phyloP scores from a whole-genome alignment of 2,888 invertebrate species.

The Lasioglossum lativentre region DNA sequence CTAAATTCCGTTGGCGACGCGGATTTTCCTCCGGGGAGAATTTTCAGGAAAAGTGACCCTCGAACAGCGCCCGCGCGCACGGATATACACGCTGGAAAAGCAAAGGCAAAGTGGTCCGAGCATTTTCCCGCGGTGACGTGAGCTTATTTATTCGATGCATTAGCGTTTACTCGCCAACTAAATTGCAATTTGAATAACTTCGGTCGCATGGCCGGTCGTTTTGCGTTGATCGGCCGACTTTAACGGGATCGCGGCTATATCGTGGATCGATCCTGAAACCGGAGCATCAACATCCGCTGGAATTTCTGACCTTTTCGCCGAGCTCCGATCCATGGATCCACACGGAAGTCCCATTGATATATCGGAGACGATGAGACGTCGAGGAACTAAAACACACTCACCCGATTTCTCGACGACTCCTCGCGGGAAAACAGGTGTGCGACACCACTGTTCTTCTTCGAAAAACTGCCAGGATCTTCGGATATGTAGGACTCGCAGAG shows the following conservation, averaged over 20 bases:
- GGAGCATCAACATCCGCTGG: too few species aligned
- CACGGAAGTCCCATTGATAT: neutral
- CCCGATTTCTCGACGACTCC: neutral
- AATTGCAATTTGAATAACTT: slow-evolving; percentile 45
- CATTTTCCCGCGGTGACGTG: neutral
- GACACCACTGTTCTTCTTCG: neutral
- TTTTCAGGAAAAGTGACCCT: slow-evolving; percentile 14
- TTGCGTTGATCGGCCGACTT: slow-evolving; percentile 9
- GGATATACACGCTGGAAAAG: slow-evolving; percentile 13
- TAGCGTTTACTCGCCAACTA: slow-evolving; percentile 25
- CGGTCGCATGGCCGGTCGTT: slow-evolving; percentile 9
- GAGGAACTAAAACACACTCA: too few species aligned
- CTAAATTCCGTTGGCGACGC: slow-evolving; percentile 21
- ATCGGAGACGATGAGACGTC: too few species aligned
- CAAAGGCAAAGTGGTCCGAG: slow-evolving; percentile 21
- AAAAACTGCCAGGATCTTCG: neutral
- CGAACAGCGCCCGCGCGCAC: neutral
- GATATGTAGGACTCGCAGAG: neutral
- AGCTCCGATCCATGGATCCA: neutral
- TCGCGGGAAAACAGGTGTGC: neutral
- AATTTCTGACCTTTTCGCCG: neutral
- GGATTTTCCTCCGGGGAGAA: slow-evolving; percentile 4
- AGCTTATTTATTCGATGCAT: slow-evolving; percentile 55
- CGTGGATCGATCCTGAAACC: slow-evolving; percentile 18
- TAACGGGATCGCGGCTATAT: neutral